A percentile compares a stretch with the other conserved stretches of the same genome.
These are phyloP conservation scores for Xestobium rufovillosum DNA, from an alignment of 2,888 invertebrate genomes.

Conservation along the genomic window DNA sequence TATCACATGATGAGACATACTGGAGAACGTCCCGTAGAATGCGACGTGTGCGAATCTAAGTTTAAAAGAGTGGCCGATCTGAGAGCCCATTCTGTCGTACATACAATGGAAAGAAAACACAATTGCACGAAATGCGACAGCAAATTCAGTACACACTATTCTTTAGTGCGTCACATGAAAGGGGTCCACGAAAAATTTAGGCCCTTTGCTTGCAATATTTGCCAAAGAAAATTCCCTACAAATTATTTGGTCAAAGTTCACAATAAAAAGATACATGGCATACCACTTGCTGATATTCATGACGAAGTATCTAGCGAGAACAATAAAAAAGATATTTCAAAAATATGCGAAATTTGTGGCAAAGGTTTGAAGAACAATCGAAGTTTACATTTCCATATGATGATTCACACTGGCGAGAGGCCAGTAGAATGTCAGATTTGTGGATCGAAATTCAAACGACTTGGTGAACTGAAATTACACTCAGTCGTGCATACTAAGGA, in stretches of 20 bases:
- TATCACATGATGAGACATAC: not conserved
- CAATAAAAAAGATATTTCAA: slow-evolving; percentile 1
- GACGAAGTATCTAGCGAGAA: not conserved
- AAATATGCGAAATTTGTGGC: not conserved
- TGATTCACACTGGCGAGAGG: not conserved
- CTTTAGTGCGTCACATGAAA: not conserved
- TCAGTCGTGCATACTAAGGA: not conserved
- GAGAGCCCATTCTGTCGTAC: not conserved
- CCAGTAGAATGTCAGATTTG: not conserved
- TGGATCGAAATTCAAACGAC: not conserved
- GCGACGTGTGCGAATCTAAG: not conserved
- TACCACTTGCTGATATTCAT: too few species aligned
- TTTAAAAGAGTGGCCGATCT: not conserved
- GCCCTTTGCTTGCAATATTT: not conserved
- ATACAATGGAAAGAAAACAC: not conserved
- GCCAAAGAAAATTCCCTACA: slow-evolving; percentile 1
- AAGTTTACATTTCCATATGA: not conserved
- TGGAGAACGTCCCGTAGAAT: not conserved
- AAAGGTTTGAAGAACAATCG: not conserved
- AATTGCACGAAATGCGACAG: not conserved
- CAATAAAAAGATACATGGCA: not conserved
- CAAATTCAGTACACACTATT: not conserved
- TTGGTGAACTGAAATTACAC: not conserved
- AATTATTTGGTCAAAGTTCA: not conserved
- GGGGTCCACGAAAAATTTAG: not conserved